Conservation (phyloP, 2,888 invertebrate genomes). For the Metallyticus violacea region DNA sequence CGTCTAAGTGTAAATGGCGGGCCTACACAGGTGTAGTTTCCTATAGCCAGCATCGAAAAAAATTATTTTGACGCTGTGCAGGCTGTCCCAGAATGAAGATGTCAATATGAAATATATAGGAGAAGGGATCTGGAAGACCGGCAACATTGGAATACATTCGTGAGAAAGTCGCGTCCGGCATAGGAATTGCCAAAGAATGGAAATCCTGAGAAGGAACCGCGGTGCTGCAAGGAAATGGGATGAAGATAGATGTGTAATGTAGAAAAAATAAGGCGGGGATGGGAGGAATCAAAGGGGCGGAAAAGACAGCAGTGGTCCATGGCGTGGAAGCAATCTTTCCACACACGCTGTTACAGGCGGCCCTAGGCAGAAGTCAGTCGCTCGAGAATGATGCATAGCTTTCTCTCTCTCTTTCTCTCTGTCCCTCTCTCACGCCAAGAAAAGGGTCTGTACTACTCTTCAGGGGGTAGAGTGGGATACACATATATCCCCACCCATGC, state of each 20-base stretch:
- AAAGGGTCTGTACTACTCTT: too few relatives aligned
- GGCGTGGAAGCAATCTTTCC: not conserved
- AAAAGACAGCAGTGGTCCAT: not conserved
- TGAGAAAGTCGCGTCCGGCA: not conserved
- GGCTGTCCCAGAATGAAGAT: not conserved
- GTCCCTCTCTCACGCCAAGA: not conserved
- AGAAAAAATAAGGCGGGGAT: not conserved
- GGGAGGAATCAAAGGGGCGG: not conserved
- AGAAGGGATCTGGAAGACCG: not conserved
- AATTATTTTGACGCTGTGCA: not conserved
- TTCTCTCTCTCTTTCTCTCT: too few relatives aligned
- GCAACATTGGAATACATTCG: not conserved
- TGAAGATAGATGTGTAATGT: not conserved
- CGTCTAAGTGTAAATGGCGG: not conserved
- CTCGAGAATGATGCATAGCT: not conserved
- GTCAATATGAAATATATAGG: slow-evolving; percentile 6
- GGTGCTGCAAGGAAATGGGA: not conserved
- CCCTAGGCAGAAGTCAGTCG: not conserved
- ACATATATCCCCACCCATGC: not conserved
- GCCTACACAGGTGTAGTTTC: not conserved
- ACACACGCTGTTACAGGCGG: not conserved
- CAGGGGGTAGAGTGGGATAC: not conserved
- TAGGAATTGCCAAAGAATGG: slow-evolving; percentile 4
- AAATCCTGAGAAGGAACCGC: not conserved
- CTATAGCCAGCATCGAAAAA: not conserved